Percentiles rank a stretch among this genome's conserved stretches.
phyloP scores from a whole-genome alignment of 2,113 vertebrate species.

The Isurus oxyrinchus region DNA sequence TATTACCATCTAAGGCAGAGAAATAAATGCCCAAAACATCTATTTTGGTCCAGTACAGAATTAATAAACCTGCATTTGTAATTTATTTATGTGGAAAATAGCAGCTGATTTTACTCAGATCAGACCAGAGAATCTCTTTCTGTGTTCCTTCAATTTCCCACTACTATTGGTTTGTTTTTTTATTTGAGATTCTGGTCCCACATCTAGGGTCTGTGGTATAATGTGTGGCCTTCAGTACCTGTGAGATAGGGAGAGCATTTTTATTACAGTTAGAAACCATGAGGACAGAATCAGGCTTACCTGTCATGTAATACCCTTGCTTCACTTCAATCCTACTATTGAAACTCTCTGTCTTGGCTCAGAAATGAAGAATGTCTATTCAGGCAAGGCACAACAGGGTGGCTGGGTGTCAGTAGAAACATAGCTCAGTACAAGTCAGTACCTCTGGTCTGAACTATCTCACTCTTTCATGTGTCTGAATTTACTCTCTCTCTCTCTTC shows the following conservation, averaged over 20 bases:
- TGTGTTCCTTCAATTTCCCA: neutral
- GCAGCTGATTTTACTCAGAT: neutral
- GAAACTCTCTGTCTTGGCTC: too few relatives aligned
- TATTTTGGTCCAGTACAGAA: neutral
- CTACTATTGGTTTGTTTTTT: neutral
- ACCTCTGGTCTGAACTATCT: neutral
- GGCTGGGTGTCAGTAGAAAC: too few relatives aligned
- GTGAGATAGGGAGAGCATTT: neutral
- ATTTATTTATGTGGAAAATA: neutral
- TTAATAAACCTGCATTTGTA: neutral
- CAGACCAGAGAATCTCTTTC: neutral
- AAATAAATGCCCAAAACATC: neutral
- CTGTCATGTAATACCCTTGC: too few relatives aligned
- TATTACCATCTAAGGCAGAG: neutral
- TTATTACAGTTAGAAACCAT: neutral
- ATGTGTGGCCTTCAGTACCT: neutral
- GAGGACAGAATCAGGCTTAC: neutral
- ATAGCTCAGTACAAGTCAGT: neutral
- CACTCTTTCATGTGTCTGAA: neutral
- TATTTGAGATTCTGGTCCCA: neutral
- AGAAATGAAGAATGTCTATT: too few relatives aligned
- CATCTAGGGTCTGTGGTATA: neutral
- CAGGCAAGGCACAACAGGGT: too few relatives aligned
- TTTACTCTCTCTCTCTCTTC: neutral
- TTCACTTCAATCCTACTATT: neutral